Conservation (phyloP, 2,113 vertebrate species). For the Tympanuchus pallidicinctus region DNA sequence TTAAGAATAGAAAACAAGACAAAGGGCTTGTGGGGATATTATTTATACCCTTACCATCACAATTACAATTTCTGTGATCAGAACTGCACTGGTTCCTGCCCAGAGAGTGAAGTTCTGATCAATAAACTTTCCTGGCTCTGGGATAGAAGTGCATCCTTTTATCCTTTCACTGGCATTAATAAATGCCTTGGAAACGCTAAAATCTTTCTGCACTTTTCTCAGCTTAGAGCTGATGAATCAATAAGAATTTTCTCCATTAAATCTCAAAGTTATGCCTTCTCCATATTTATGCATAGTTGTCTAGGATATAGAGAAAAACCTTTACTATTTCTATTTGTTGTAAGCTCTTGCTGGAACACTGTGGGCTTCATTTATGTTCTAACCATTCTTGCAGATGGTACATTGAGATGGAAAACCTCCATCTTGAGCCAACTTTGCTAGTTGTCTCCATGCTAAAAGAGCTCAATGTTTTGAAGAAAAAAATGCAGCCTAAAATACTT, state of each 20-base stretch:
- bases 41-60: constrained; percentile 87
- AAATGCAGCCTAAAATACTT: background rate
- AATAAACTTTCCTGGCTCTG: constrained; percentile 85
- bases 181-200: constrained; percentile 74
- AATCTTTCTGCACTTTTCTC: constrained; percentile 79
- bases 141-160: constrained; percentile 84
- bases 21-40: constrained; percentile 83
- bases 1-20: constrained; percentile 79
- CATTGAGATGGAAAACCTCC: constrained; percentile 7
- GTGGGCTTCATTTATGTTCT: background rate
- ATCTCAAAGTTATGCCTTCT: constrained; percentile 75
- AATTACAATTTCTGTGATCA: constrained; percentile 82
- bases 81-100: constrained; percentile 82
- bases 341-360: constrained; percentile 56
- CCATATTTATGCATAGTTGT: constrained; percentile 82
- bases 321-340: constrained; percentile 81
- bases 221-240: constrained; percentile 81
- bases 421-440: background rate
- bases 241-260: constrained; percentile 79
- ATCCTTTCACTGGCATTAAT: constrained; percentile 78
- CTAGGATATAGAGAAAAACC: constrained; percentile 82
- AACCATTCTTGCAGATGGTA: constrained; percentile 13
- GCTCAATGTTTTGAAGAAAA: background rate
- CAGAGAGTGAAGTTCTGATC: constrained; percentile 73
- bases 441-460: constrained; percentile 15